These are phyloP conservation scores for Tragelaphus imberbis DNA, from an alignment of 2,113 vertebrate genomes.

Conservation along the genomic window DNA sequence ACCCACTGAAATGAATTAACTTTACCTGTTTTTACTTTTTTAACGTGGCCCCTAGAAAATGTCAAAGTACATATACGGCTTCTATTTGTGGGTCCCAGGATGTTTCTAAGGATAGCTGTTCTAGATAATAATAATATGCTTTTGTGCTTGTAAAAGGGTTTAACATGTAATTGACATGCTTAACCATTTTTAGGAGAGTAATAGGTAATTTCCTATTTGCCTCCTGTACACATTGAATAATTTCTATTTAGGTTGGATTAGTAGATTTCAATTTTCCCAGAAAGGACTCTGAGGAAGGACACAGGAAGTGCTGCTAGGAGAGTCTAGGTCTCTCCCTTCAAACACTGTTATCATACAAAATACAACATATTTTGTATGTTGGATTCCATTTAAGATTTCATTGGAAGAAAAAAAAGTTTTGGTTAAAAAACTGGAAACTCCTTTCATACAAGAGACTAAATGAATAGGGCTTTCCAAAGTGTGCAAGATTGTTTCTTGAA, in stretches of 20 bases:
- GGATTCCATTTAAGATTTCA: background rate
- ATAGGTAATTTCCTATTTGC: background rate
- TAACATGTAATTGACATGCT: background rate
- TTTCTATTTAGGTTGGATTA: background rate
- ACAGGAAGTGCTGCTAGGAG: background rate
- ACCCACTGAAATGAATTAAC: background rate
- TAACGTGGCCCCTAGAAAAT: background rate
- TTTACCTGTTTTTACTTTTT: background rate
- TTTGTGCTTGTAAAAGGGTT: background rate
- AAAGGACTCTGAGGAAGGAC: background rate
- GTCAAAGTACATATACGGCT: background rate
- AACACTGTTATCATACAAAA: background rate
- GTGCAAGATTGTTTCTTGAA: background rate
- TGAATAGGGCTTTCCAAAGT: slow-evolving; percentile 1
- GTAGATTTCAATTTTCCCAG: background rate
- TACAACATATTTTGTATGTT: background rate
- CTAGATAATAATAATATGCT: background rate
- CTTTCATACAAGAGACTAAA: background rate
- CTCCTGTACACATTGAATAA: background rate
- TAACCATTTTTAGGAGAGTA: background rate
- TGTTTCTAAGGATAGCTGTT: background rate
- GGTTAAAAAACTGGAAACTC: background rate
- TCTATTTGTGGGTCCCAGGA: background rate
- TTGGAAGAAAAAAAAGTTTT: background rate
- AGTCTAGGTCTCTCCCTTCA: background rate